phyloP scores from a whole-genome alignment of 2,113 vertebrate species.

The Limanda limanda region DNA sequence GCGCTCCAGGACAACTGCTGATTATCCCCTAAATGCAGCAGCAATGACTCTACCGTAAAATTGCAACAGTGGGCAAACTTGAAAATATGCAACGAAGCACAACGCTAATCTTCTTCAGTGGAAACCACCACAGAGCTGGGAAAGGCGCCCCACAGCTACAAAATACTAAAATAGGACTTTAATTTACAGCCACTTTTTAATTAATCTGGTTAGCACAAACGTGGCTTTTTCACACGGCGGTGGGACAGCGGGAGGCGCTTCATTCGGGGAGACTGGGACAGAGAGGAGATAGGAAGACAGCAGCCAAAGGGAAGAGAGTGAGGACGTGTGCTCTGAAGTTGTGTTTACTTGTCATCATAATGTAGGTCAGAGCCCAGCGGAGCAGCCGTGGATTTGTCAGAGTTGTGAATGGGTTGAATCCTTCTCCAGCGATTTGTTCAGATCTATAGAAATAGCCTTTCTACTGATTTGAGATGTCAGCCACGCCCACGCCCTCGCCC shows the following conservation, averaged over 20 bases:
- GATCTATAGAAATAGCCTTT: conserved; percentile 69
- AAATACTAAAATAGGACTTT: conserved; percentile 60
- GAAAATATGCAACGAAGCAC: conserved; percentile 48
- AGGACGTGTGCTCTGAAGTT: conserved; percentile 71
- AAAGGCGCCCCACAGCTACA: conserved; percentile 27
- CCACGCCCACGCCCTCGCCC: conserved; percentile 11
- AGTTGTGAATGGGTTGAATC: conserved; percentile 58
- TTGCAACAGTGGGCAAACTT: conserved; percentile 44
- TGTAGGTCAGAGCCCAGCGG: conserved; percentile 81
- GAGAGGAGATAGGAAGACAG: conserved; percentile 20
- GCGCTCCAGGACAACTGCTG: conserved; percentile 44
- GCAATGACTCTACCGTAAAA: conserved; percentile 60
- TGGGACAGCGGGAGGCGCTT: conserved; percentile 10
- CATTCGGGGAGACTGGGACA: conserved; percentile 29
- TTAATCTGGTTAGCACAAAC: conserved; percentile 70
- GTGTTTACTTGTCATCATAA: conserved; percentile 78
- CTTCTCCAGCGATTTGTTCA: conserved; percentile 58
- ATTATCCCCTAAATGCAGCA: conserved; percentile 56
- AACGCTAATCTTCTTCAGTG: conserved; percentile 47
- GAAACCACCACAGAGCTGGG: conserved; percentile 33
- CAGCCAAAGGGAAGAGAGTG: conserved; percentile 22
- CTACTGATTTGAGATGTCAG: conserved; percentile 60
- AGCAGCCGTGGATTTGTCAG: conserved; percentile 56
- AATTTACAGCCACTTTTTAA: conserved; percentile 69
- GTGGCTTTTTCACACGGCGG: conserved; percentile 51